These are phyloP conservation scores for Peucedramus taeniatus DNA, from an alignment of 2,113 vertebrate species.

Conservation along the genomic window DNA sequence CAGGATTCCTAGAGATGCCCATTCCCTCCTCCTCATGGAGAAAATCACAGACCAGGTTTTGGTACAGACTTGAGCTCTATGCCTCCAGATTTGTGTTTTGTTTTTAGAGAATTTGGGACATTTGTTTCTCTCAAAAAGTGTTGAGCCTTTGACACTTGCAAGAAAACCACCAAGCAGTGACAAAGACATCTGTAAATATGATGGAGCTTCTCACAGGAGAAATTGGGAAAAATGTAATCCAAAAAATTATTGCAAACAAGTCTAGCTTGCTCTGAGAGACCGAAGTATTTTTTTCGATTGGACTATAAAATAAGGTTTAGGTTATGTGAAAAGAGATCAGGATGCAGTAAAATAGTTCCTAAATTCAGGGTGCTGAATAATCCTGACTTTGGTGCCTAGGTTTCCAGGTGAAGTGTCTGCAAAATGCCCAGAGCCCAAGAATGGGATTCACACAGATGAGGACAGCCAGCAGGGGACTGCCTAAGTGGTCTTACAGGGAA, in stretches of 20 bases:
- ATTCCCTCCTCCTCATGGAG: not conserved
- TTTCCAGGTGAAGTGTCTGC: not conserved
- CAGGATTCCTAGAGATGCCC: not conserved
- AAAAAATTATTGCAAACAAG: not conserved
- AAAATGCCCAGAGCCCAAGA: not conserved
- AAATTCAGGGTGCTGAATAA: not conserved
- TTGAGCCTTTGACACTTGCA: not conserved
- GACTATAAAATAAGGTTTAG: not conserved
- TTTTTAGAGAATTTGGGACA: not conserved
- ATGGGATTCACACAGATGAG: not conserved
- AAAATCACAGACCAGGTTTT: not conserved
- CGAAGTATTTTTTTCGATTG: not conserved
- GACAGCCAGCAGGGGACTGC: not conserved
- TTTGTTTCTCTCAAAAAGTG: not conserved
- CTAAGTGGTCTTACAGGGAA: not conserved
- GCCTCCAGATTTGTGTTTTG: not conserved
- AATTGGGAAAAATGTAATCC: not conserved
- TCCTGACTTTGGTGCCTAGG: not conserved
- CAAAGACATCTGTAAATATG: not conserved
- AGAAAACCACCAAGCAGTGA: not conserved
- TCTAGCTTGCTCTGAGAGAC: not conserved
- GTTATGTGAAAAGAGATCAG: not conserved
- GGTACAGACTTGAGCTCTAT: not conserved
- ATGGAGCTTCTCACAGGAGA: not conserved
- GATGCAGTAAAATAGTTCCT: not conserved